Evolutionary conservation across 2,113 vertebrate species (phyloP).

Genomic region (Elephantulus edwardii): DNA sequence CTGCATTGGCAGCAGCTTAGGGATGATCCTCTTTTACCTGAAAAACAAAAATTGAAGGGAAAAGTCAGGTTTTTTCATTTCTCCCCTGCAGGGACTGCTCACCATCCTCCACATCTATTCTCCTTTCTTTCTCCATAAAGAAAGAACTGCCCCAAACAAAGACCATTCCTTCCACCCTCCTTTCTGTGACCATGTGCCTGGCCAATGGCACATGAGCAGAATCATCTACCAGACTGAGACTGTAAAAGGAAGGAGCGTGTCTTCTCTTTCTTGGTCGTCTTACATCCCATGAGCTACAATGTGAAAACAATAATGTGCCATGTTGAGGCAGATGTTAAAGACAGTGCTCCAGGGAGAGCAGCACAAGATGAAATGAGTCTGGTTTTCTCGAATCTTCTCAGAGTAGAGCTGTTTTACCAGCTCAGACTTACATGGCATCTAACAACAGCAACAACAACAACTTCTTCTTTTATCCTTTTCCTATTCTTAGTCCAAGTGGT

Average conservation of each 20-base stretch:
- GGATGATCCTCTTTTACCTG: slow-evolving; percentile 44
- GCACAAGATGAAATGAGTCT: not conserved
- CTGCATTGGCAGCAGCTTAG: not conserved
- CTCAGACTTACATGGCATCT: too few relatives aligned
- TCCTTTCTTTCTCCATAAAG: not conserved
- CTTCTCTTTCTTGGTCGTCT: not conserved
- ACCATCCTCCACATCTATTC: not conserved
- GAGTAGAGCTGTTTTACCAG: not conserved
- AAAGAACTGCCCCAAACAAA: not conserved
- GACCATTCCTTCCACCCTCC: not conserved
- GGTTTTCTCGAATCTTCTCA: not conserved
- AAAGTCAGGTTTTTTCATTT: not conserved
- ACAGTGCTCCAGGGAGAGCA: not conserved
- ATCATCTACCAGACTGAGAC: not conserved
- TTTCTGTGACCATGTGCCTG: not conserved
- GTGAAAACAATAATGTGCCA: not conserved
- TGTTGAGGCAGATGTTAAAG: not conserved
- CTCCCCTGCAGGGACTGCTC: not conserved
- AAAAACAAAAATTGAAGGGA: slow-evolving; percentile 47
- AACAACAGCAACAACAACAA: too few relatives aligned
- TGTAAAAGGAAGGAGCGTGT: not conserved
- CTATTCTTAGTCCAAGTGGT: not conserved
- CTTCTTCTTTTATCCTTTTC: not conserved
- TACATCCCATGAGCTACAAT: not conserved
- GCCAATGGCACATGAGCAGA: not conserved